phyloP scores from a whole-genome alignment of 2,113 vertebrate species.

The Miniopterus natalensis region DNA sequence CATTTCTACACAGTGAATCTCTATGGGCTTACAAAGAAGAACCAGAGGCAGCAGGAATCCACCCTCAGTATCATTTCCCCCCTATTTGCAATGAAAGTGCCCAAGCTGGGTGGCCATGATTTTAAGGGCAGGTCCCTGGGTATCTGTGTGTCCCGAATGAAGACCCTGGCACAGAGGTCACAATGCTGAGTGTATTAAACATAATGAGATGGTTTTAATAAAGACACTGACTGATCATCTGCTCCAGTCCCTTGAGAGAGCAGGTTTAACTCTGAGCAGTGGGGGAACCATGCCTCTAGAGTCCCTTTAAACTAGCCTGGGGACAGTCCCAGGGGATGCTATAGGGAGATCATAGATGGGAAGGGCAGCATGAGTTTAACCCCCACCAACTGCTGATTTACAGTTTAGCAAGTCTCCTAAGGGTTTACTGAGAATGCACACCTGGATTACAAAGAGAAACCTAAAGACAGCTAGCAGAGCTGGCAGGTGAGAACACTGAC shows the following conservation, averaged over 20 bases:
- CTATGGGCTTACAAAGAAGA: conserved; percentile 48
- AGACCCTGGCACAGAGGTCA: neutral
- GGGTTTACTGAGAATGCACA: neutral
- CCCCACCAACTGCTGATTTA: neutral
- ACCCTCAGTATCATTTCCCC: neutral
- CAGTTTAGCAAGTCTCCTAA: conserved; percentile 7
- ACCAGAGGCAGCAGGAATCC: neutral
- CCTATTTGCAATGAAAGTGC: neutral
- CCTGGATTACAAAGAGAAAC: neutral
- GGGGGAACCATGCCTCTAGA: conserved; percentile 39
- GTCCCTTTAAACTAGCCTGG: conserved; percentile 60
- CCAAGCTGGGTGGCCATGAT: neutral
- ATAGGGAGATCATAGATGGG: neutral
- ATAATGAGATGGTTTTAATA: conserved; percentile 63
- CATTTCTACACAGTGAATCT: conserved; percentile 21
- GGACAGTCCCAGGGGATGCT: conserved; percentile 9
- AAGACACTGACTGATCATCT: conserved; percentile 51
- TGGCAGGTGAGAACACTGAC: conserved; percentile 1
- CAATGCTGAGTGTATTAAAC: conserved; percentile 54
- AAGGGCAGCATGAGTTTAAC: conserved; percentile 28
- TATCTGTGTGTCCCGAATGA: conserved; percentile 26
- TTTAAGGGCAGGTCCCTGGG: neutral
- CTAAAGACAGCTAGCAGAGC: neutral
- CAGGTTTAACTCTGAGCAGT: conserved; percentile 63
- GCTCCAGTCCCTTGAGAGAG: conserved; percentile 49